phyloP scores from a whole-genome alignment of 2,888 invertebrate species.

The Ecliptopera silaceata region DNA sequence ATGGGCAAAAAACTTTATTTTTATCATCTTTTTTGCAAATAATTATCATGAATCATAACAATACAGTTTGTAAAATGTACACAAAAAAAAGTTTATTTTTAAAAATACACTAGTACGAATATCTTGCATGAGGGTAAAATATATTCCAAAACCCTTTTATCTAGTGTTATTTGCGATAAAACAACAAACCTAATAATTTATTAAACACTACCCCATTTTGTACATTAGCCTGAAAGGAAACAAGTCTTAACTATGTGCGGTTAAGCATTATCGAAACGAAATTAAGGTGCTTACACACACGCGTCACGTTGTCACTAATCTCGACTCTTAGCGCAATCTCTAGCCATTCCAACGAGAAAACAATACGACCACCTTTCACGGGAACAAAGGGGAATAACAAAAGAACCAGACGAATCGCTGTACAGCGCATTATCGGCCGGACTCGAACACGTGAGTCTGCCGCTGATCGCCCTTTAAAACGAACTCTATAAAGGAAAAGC shows the following conservation, averaged over 20 bases:
- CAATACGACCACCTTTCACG: conserved; percentile 75
- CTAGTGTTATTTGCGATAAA: neutral
- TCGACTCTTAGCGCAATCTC: conserved; percentile 78
- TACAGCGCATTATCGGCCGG: conserved; percentile 66
- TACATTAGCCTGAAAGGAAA: conserved; percentile 39
- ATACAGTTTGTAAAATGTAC: too few relatives aligned
- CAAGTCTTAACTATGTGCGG: conserved; percentile 40
- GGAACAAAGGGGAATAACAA: conserved; percentile 76
- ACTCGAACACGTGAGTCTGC: conserved; percentile 60
- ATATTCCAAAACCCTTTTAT: neutral
- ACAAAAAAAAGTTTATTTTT: too few relatives aligned
- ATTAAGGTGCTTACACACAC: conserved; percentile 66
- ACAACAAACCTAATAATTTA: conserved; percentile 28
- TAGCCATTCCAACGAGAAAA: conserved; percentile 70
- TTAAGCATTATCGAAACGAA: conserved; percentile 60
- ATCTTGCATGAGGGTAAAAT: too few relatives aligned
- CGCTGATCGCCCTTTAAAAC: conserved; percentile 61
- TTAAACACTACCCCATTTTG: conserved; percentile 30
- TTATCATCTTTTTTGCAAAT: too few relatives aligned
- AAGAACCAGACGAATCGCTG: conserved; percentile 73
- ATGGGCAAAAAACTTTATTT: too few relatives aligned
- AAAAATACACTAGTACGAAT: too few relatives aligned
- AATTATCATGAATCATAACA: too few relatives aligned
- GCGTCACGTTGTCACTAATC: conserved; percentile 78
- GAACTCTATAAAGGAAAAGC: conserved; percentile 52